Base-by-base conservation (phyloP, 2,797 vertebrate species). In the Premnoplex brunnescens region DNA sequence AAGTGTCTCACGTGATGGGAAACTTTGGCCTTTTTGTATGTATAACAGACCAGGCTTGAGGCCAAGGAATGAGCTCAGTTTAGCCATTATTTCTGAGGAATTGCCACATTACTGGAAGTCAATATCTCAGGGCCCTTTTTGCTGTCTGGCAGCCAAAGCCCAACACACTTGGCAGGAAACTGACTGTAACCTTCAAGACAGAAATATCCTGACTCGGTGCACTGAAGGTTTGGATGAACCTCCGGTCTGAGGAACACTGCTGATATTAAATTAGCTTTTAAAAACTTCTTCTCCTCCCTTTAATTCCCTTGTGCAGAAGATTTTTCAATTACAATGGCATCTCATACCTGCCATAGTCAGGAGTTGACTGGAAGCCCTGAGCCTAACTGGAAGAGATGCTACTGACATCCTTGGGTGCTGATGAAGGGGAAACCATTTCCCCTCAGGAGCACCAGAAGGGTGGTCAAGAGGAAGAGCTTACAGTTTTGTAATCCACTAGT, bases 11-110 rank as follows among this genome's bases (percentile, higher is more conserved):
- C 4, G 2, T 93, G 75, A 89, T 21, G 20, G n/a, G 74, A 94
- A 94, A 54, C 11, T 75, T 88, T 87, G 62, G 37, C 49, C 46
- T 28, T 89, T 32, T 73, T 41, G n/a, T 22, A 94, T 26, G 24
- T 82, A 14, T 89, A 85, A 91, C 51, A 78, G 59, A 85, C 21
- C 41, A 85, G 92, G 91, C 78, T 52, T 2, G 3, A 78, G 56
- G 93, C 95, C 91, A 93, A 93, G 46, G 59, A 95, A 94, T 93
- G 91, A 95, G 60, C 81, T 89, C 84, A 95, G 62, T 68, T 89
- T 84, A 73, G 24, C 41, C 63, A 82, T 79, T 15, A 64, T 80
- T 84, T 81, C 71, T 93, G 94, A 90, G 84, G 72, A 95, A 89
- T 28, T 91, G 85, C 60, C 63, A 84, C 68, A 46, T 95, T 95